Evolutionary conservation across 2,113 vertebrate genomes (phyloP), one percentile per base, ranked within the genome.

Genomic region (Rhabdornis inornatus): DNA sequence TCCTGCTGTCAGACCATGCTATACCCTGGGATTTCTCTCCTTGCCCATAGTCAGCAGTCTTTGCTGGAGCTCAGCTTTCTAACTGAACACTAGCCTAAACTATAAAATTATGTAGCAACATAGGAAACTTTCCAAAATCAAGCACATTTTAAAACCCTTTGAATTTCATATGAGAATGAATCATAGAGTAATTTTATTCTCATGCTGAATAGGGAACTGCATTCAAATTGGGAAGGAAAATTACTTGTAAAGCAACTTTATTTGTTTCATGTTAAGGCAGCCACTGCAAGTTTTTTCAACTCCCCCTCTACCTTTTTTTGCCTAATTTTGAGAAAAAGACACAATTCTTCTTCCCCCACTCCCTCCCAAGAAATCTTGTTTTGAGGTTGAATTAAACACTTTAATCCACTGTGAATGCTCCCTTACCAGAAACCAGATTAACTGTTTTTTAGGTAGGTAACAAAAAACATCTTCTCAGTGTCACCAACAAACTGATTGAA

Each of bases 31-130:
- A 87, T 96, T 89, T 96, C 50, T 79, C 64, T 85, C 70, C 86
- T 89, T 95, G 87, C 69, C 74, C 30, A 23, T 49, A 42, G 59
- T 95, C 86, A 77, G 74, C 81, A 89, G 82, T 57, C 56, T 96
- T 95, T 92, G 37, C 33, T 81, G 75, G 53, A 85, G n/a, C 45
- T 87, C 70, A 35, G 7, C 18, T 82, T 91, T 60, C n/a, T 55
- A 24, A 17, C 15, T 52, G 45, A 85, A 7, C 21, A 37, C 4
- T 11, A 76, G n/a, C 10, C 23, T 87, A 35, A 84, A 37, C 33
- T 83, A 13, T 45, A 70, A 88, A 83, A 49, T 19, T 59, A 28
- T 7, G 37, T 55, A 55, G 57, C 40, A 84, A 84, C 3, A 45
- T 5, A 83, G 30, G 42, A 72, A 91, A 47, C 37, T 66, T 95